phyloP scores from a whole-genome alignment of 92 coral and sea anemone genomes.

The Palythoa grandiflora region DNA sequence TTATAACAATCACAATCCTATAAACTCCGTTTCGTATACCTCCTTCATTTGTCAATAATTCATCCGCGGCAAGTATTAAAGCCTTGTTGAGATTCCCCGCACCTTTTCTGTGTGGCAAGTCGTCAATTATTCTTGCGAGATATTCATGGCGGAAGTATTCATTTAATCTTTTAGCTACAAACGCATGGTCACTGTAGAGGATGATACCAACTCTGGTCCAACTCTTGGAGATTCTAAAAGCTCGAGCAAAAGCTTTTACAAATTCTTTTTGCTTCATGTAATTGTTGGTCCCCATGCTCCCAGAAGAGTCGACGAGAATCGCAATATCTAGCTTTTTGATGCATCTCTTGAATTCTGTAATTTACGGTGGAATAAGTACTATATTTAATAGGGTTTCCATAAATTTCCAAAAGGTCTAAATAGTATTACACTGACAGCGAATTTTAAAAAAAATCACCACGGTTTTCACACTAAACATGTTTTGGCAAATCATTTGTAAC shows the following conservation, averaged over 20 bases:
- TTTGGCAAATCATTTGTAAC: no score
- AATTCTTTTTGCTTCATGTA: slow-evolving; percentile 76
- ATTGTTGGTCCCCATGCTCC: slow-evolving; percentile 60
- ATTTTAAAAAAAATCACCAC: no score
- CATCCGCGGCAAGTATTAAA: slow-evolving; percentile 57
- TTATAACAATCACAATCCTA: slow-evolving; percentile 72
- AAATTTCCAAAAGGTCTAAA: background rate
- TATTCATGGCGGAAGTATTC: slow-evolving; percentile 56
- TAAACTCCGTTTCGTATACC: slow-evolving; percentile 67
- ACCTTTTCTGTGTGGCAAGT: slow-evolving; percentile 62
- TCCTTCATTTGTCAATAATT: slow-evolving; percentile 48
- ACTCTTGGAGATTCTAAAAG: slow-evolving; percentile 61
- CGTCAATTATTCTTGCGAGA: slow-evolving; percentile 64
- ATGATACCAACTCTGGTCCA: slow-evolving; percentile 62
- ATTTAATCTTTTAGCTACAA: slow-evolving; percentile 55
- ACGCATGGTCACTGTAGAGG: slow-evolving; percentile 57
- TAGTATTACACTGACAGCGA: background rate
- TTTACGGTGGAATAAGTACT: background rate
- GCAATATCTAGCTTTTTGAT: slow-evolving; percentile 65
- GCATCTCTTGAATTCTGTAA: slow-evolving; percentile 61
- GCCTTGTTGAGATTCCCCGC: slow-evolving; percentile 65
- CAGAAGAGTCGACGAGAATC: slow-evolving; percentile 76
- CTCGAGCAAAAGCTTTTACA: slow-evolving; percentile 64
- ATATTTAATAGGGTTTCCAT: background rate
- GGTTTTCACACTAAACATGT: no score